These are phyloP conservation scores for Electrona antarctica DNA, from an alignment of 2,113 vertebrate genomes.

Conservation along the genomic window DNA sequence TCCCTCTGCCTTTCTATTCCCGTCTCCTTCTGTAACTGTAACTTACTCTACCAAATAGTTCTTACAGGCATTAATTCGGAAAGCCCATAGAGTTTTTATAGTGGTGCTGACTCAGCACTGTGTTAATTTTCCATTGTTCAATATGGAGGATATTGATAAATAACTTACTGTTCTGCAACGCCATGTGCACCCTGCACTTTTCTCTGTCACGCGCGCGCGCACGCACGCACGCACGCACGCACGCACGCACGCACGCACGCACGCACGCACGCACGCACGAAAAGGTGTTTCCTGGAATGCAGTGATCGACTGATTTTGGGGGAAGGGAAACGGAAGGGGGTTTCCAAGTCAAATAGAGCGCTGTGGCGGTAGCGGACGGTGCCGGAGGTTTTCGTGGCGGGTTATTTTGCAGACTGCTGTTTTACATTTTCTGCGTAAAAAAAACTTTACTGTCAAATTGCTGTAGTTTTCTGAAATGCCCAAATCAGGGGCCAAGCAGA, in stretches of 20 bases:
- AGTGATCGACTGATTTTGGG: too few species aligned
- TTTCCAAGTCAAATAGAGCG: too few species aligned
- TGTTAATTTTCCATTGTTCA: background rate
- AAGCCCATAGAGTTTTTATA: slow-evolving; percentile 36
- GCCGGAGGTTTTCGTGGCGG: too few species aligned
- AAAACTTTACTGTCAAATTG: too few species aligned
- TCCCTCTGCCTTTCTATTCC: slow-evolving; percentile 36
- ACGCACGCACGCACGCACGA: background rate
- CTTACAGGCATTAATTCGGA: background rate
- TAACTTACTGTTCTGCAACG: slow-evolving; percentile 42
- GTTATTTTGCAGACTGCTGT: too few species aligned
- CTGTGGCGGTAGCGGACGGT: too few species aligned
- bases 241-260: background rate
- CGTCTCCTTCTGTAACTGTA: slow-evolving; percentile 15
- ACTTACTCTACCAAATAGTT: slow-evolving; percentile 34
- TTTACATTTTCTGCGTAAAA: too few species aligned
- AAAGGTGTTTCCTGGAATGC: too few species aligned
- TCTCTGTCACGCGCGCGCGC: slow-evolving; percentile 10
- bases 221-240: background rate
- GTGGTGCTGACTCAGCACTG: slow-evolving; percentile 42
- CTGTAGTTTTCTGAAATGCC: too few species aligned
- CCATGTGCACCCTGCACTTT: slow-evolving; percentile 31
- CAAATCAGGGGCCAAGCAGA: too few species aligned
- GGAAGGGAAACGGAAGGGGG: too few species aligned
- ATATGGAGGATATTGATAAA: slow-evolving; percentile 63